Evolutionary conservation across 1,140 invertebrate genomes (phyloP).

Genomic region (Drosophila santomea): DNA sequence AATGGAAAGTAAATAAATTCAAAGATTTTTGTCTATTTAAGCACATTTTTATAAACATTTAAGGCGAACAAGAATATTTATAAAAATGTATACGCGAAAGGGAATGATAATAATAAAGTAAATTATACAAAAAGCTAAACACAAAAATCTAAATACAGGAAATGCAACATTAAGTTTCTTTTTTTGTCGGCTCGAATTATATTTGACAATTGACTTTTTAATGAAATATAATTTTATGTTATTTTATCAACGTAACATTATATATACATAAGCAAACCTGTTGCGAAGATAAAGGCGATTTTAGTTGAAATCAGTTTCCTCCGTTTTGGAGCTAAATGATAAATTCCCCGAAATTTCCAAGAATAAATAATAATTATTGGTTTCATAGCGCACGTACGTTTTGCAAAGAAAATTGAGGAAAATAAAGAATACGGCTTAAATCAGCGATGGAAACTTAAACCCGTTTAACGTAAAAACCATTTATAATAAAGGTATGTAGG

Average conservation of each 20-base stretch:
- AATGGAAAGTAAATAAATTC: conserved; percentile 60
- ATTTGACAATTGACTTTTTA: conserved; percentile 11
- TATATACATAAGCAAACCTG: conserved; percentile 15
- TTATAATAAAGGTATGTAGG: conserved; percentile 71
- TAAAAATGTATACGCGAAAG: conserved; percentile 81
- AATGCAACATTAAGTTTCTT: conserved; percentile 13
- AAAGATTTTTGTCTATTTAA: conserved; percentile 82
- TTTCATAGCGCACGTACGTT: conserved; percentile 85
- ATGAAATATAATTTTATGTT: conserved; percentile 20
- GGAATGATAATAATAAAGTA: conserved; percentile 74
- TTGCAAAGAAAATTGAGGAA: conserved; percentile 68
- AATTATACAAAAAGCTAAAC: conserved; percentile 73
- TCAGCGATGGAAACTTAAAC: conserved; percentile 68
- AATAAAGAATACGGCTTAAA: conserved; percentile 64
- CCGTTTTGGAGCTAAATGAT: conserved; percentile 33
- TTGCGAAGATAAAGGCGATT: conserved; percentile 11
- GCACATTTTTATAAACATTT: conserved; percentile 82
- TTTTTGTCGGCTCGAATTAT: conserved; percentile 38
- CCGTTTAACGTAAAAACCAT: conserved; percentile 63
- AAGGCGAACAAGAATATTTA: conserved; percentile 68
- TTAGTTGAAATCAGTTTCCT: conserved; percentile 38
- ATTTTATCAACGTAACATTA: conserved; percentile 21
- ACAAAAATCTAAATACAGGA: conserved; percentile 33
- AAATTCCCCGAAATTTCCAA: conserved; percentile 45
- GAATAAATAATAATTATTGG: conserved; percentile 79